Conservation (phyloP, 2,888 invertebrate species). For the Escarpia spicata region DNA sequence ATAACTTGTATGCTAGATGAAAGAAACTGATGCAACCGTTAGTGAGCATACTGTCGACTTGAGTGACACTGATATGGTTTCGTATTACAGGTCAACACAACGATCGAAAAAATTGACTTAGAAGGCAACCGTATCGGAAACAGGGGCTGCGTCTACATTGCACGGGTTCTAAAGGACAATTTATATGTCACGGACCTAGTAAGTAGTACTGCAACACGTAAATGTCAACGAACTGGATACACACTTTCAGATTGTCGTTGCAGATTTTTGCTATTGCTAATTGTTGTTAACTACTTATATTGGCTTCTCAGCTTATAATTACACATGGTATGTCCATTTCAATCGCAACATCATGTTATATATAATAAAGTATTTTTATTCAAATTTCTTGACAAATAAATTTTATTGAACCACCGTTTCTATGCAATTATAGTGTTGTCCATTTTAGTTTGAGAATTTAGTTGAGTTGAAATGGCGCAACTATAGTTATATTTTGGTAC, state of each 20-base stretch:
- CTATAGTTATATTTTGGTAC: too few relatives aligned
- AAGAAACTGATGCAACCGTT: too few relatives aligned
- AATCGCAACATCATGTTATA: too few relatives aligned
- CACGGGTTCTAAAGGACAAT: constrained; percentile 52
- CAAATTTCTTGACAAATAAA: too few relatives aligned
- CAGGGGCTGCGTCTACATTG: constrained; percentile 45
- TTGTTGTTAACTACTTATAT: background rate
- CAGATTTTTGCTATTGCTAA: too few relatives aligned
- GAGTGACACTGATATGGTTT: background rate
- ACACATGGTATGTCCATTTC: background rate
- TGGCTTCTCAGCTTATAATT: background rate
- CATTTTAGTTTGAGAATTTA: background rate
- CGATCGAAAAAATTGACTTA: constrained; percentile 50
- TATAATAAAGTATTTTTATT: too few relatives aligned
- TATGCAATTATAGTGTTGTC: too few relatives aligned
- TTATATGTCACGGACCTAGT: constrained; percentile 54
- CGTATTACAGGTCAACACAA: constrained; percentile 30
- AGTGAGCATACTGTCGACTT: too few relatives aligned
- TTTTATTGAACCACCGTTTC: too few relatives aligned
- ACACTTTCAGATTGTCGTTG: too few relatives aligned
- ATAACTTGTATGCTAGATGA: too few relatives aligned
- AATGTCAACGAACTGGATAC: too few relatives aligned
- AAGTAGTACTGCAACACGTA: constrained; percentile 31
- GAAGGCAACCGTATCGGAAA: constrained; percentile 54
- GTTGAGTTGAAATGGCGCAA: background rate